Evolutionary conservation across 2,888 invertebrate species (phyloP).

Genomic region (Erynnis tages): DNA sequence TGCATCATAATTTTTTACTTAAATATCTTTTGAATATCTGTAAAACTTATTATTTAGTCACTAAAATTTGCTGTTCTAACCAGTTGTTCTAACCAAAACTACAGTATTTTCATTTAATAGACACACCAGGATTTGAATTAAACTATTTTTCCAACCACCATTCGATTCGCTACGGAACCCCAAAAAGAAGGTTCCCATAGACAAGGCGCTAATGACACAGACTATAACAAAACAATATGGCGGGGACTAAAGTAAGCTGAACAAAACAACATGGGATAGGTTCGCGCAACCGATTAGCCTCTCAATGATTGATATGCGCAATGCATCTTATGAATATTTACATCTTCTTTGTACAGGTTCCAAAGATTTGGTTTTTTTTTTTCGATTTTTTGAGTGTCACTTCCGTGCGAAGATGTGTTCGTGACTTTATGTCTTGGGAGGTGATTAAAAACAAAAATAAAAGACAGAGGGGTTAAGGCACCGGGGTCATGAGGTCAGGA

Average conservation of each 20-base stretch:
- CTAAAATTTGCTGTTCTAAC: no score
- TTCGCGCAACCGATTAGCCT: slow-evolving; percentile 69
- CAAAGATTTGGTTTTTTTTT: slow-evolving; percentile 40
- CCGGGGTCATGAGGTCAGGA: slow-evolving; percentile 1
- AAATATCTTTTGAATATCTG: no score
- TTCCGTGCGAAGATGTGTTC: slow-evolving; percentile 63
- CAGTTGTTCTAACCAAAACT: no score
- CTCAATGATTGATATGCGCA: slow-evolving; percentile 77
- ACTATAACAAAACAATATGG: slow-evolving; percentile 36
- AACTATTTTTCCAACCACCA: no score
- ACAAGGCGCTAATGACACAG: slow-evolving; percentile 69
- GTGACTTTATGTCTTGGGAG: slow-evolving; percentile 39
- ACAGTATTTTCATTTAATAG: no score
- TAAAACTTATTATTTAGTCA: no score
- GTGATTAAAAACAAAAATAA: slow-evolving; percentile 38
- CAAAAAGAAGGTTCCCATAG: slow-evolving; percentile 44
- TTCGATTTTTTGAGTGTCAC: slow-evolving; percentile 44
- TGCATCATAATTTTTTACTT: no score
- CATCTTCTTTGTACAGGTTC: slow-evolving; percentile 60
- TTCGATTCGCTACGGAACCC: slow-evolving; percentile 5
- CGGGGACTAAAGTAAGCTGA: no score
- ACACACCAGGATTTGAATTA: no score
- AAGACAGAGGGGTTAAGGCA: slow-evolving; percentile 21
- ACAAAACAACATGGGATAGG: slow-evolving; percentile 69
- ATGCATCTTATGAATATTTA: slow-evolving; percentile 75